phyloP scores from a whole-genome alignment of 2,888 invertebrate species.

The Kryphioiulus occultus region DNA sequence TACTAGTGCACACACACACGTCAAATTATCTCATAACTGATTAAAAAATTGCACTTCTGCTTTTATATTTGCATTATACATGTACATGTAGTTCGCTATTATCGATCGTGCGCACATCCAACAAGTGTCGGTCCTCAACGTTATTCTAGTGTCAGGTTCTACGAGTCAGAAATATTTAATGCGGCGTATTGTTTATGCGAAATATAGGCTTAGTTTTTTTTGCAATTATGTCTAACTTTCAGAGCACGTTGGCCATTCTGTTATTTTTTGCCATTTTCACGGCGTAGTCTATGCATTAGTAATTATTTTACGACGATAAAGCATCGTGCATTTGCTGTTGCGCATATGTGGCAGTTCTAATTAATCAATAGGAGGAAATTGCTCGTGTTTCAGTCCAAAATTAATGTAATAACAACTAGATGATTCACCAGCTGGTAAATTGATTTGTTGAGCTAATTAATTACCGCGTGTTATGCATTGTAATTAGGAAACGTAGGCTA shows the following conservation, averaged over 20 bases:
- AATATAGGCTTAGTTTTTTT: background rate
- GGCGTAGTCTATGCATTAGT: background rate
- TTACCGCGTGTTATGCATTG: background rate
- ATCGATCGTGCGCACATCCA: background rate
- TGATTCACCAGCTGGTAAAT: constrained; percentile 12
- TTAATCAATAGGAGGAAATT: constrained; percentile 20
- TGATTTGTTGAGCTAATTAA: background rate
- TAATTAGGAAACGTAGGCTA: background rate
- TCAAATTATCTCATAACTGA: background rate
- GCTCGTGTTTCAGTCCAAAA: background rate
- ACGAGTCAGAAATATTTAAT: background rate
- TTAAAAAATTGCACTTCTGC: background rate
- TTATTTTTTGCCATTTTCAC: background rate
- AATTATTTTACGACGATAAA: background rate
- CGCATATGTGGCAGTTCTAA: background rate
- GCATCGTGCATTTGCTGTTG: background rate
- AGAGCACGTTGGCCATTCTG: background rate
- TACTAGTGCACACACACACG: background rate
- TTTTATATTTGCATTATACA: background rate
- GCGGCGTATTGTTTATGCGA: too few species aligned
- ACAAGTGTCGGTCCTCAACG: background rate
- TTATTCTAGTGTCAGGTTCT: background rate
- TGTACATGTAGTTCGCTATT: background rate
- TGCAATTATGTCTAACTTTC: background rate
- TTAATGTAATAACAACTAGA: constrained; percentile 2